Conservation (phyloP, 92 coral and sea anemone genomes). For the Siderastrea radians region DNA sequence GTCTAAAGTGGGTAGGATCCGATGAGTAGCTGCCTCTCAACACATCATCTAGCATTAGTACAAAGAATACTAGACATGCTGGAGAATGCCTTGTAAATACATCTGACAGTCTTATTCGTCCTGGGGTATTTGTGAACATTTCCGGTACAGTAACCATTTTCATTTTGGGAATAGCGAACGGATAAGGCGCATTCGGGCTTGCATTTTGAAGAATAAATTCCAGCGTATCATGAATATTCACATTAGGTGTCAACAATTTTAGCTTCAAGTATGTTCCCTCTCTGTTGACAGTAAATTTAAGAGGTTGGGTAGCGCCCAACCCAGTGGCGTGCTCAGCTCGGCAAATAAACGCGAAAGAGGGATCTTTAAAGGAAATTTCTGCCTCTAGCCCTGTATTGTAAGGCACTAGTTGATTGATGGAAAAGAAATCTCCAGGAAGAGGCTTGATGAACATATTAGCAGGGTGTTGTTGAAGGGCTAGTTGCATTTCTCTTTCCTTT, state of each 20-base stretch:
- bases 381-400: conserved; percentile 3
- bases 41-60: background rate
- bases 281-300: conserved; percentile 9
- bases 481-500: conserved; percentile 4
- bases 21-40: background rate
- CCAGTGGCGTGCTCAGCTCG: background rate
- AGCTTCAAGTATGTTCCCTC: background rate
- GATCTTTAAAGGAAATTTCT: background rate
- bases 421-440: conserved; percentile 1
- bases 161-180: conserved; percentile 6
- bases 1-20: background rate
- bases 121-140: background rate
- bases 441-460: conserved; percentile 7
- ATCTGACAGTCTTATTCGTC: background rate
- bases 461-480: background rate
- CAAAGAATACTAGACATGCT: conserved; percentile 10
- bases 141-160: conserved; percentile 4
- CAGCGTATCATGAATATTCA: background rate
- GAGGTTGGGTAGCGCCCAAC: background rate
- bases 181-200: background rate
- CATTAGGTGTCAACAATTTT: background rate
- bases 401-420: conserved; percentile 6
- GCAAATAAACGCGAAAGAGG: background rate
- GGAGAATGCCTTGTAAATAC: conserved; percentile 3
- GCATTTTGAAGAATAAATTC: background rate